These are phyloP conservation scores for Drosophila atripex DNA, from an alignment of 2,888 invertebrate genomes.

Conservation along the genomic window DNA sequence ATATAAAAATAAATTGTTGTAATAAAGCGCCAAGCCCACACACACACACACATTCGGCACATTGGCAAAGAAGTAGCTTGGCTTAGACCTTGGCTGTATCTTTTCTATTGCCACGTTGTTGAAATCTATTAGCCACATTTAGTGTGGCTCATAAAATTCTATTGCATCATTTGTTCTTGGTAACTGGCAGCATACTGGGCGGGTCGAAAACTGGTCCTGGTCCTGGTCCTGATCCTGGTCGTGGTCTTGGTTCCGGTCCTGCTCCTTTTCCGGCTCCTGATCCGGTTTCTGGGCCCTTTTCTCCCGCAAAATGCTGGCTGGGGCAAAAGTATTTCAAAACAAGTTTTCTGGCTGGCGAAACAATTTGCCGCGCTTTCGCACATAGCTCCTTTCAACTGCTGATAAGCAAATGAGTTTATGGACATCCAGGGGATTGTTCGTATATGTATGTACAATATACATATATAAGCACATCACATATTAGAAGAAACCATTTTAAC, in stretches of 20 bases:
- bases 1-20: constrained; percentile 78
- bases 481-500: constrained; percentile 6
- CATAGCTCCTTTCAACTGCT: constrained; percentile 32
- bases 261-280: constrained; percentile 4
- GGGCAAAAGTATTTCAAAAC: constrained; percentile 73
- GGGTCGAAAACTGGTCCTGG: constrained; percentile 17
- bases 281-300: constrained; percentile 44
- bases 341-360: constrained; percentile 65
- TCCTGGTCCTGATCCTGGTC: too few relatives aligned
- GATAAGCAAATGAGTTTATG: constrained; percentile 77
- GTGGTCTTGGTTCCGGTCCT: constrained; percentile 1
- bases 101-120: constrained; percentile 80
- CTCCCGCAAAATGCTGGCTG: constrained; percentile 31
- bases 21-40: constrained; percentile 56
- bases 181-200: constrained; percentile 48
- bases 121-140: constrained; percentile 80
- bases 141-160: constrained; percentile 80
- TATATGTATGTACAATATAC: neutral
- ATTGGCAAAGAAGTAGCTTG: constrained; percentile 37
- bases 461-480: neutral
- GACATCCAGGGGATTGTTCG: constrained; percentile 48
- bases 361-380: constrained; percentile 58
- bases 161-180: constrained; percentile 78
- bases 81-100: constrained; percentile 71
- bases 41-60: constrained; percentile 17